Evolutionary conservation across 1,140 invertebrate genomes (phyloP), one percentile per base, ranked within the genome.

Genomic region (Leptopilina boulardi): DNA sequence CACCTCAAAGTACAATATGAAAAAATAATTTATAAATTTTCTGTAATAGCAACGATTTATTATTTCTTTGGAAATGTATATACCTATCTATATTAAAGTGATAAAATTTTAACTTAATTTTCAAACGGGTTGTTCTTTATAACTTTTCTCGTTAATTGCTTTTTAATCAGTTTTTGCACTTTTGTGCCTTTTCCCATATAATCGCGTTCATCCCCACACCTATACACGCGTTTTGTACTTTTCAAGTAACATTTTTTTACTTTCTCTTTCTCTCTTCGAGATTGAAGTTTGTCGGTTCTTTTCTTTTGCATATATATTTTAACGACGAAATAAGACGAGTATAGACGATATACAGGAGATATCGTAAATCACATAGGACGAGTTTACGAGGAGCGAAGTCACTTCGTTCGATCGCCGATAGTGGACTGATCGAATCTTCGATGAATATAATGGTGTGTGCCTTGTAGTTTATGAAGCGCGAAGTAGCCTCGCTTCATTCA

Each of bases 291-390:
- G 13, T 66, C 15, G 3, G 21, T 66, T 30, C 59, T 66, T 30
- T 66, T 66, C 26, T 66, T 66, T 66, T 66, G 23, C 59, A 8
- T 23, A 13, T 23, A 13, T 11, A n/a, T 59, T 26, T 59, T 66
- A 66, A 66, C 59, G 59, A 66, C 56, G 56, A 66, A 66, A 30
- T 11, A 11, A 66, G 56, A 66, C n/a, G n/a, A n/a, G n/a, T n/a
- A n/a, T 77, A 81, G 75, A 77, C 73, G 77, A 76, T 70, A 76
- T 70, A 38, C 34, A 4, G 34, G n/a, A 75, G 79, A 79, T 83
- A 81, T 78, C 78, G 78, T 81, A 80, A 83, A 83, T 83, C 80
- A 79, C 75, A 38, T 47, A 38, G 38, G 66, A 77, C 59, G 73
- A 56, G 59, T 80, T 82, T 82, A 80, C 77, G 75, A 81, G 74